phyloP scores from a whole-genome alignment of 2,113 vertebrate genomes.

The Acrocephalus arundinaceus region DNA sequence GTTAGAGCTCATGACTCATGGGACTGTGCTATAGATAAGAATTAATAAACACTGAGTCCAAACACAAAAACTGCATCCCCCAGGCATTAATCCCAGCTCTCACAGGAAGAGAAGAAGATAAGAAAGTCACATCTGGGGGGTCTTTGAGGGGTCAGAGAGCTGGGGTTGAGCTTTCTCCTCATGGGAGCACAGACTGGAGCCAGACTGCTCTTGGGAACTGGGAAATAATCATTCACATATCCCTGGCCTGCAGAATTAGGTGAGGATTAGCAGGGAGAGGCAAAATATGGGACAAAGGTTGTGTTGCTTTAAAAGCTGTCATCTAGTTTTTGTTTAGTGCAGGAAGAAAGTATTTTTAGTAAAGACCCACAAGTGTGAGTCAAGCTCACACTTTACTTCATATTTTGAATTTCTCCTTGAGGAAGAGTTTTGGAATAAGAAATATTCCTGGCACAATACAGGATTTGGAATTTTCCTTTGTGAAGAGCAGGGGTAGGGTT shows the following conservation, averaged over 20 bases:
- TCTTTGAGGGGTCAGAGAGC: neutral
- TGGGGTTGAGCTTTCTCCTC: neutral
- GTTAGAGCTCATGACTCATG: too few relatives aligned
- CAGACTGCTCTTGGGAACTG: neutral
- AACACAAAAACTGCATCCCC: too few relatives aligned
- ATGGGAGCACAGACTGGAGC: neutral
- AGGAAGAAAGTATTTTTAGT: neutral
- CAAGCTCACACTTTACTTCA: neutral
- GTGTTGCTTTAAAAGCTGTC: neutral
- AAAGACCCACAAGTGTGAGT: neutral
- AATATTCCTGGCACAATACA: neutral
- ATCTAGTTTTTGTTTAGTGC: neutral
- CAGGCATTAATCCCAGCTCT: too few relatives aligned
- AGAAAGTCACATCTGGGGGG: too few relatives aligned
- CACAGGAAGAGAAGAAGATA: too few relatives aligned
- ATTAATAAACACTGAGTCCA: too few relatives aligned
- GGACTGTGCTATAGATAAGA: too few relatives aligned
- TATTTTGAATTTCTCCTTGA: neutral
- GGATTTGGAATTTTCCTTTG: neutral
- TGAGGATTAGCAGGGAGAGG: neutral
- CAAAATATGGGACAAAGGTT: neutral
- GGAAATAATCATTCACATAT: accelerated
- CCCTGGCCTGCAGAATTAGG: neutral
- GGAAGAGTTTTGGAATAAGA: neutral
- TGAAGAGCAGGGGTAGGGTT: neutral